These are phyloP conservation scores for Calephelis nemesis DNA, from an alignment of 1,140 invertebrate genomes.

Conservation along the genomic window DNA sequence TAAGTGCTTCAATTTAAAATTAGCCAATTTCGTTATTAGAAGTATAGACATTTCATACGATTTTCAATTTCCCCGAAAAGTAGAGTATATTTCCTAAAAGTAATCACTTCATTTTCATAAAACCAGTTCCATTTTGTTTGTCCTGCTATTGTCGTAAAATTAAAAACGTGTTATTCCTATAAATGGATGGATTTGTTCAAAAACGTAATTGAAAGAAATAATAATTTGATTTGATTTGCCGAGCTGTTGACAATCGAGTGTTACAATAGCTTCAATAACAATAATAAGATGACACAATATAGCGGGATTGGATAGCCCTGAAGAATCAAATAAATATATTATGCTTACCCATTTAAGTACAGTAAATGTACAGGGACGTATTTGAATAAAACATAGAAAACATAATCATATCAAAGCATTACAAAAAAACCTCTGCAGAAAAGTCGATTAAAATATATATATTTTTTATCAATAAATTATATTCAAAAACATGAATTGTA, in stretches of 20 bases:
- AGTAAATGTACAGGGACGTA: too few relatives aligned
- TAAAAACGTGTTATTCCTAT: slow-evolving; percentile 56
- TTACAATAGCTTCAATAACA: neutral
- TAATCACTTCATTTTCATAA: slow-evolving; percentile 33
- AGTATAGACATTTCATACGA: neutral
- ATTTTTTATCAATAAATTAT: too few relatives aligned
- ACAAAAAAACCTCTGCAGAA: too few relatives aligned
- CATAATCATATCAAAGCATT: too few relatives aligned
- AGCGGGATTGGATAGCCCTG: neutral
- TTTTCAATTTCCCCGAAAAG: slow-evolving; percentile 19
- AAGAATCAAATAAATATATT: too few relatives aligned
- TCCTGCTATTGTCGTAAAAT: slow-evolving; percentile 47
- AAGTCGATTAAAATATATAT: too few relatives aligned
- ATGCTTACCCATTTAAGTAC: too few relatives aligned
- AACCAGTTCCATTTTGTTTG: slow-evolving; percentile 42
- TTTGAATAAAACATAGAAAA: too few relatives aligned
- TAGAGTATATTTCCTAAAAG: slow-evolving; percentile 17
- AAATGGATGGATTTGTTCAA: slow-evolving; percentile 39
- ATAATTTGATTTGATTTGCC: slow-evolving; percentile 5
- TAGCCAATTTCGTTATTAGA: too few relatives aligned
- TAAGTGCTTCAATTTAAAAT: too few relatives aligned
- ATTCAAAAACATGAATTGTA: too few relatives aligned
- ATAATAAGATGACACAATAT: neutral
- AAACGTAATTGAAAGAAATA: slow-evolving; percentile 11
- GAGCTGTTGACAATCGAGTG: neutral